A percentile compares a stretch with the other conserved stretches of the same genome.
Evolutionary conservation across 2,888 invertebrate species (phyloP).

Genomic region (Coelinius sp.): DNA sequence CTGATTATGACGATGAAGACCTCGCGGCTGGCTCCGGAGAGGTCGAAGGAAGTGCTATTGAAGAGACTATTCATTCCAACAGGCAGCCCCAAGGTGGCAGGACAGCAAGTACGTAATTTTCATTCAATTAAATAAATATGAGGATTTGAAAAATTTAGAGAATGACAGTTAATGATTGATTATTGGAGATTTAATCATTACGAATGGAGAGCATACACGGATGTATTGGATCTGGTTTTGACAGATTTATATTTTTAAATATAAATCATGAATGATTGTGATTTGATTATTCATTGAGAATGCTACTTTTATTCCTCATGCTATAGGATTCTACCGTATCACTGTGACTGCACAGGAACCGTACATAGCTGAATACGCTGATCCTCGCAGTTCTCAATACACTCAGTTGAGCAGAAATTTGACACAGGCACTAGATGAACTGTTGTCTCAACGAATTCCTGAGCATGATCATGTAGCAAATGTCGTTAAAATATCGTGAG

Average conservation of each 20-base stretch:
- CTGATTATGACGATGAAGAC: slow-evolving; percentile 57
- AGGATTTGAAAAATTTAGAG: too few relatives aligned
- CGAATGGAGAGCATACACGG: too few relatives aligned
- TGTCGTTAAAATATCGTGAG: slow-evolving; percentile 82
- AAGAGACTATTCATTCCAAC: slow-evolving; percentile 35
- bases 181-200: too few relatives aligned
- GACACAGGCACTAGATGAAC: slow-evolving; percentile 74
- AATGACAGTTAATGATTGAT: too few relatives aligned
- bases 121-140: slow-evolving; percentile 8
- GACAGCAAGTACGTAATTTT: slow-evolving; percentile 49
- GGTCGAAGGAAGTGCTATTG: slow-evolving; percentile 58
- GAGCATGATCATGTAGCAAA: slow-evolving; percentile 69
- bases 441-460: slow-evolving; percentile 70
- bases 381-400: slow-evolving; percentile 76
- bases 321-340: slow-evolving; percentile 72
- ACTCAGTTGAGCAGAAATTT: slow-evolving; percentile 75
- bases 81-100: slow-evolving; percentile 23
- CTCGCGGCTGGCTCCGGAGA: slow-evolving; percentile 63
- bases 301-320: neutral
- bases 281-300: neutral
- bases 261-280: too few relatives aligned
- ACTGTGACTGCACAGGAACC: slow-evolving; percentile 77
- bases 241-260: too few relatives aligned
- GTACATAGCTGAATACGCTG: slow-evolving; percentile 74
- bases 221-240: too few relatives aligned